Percentiles rank a stretch among this genome's conserved stretches.
Evolutionary conservation across 2,888 invertebrate genomes (phyloP).

Genomic region (Vandiemenella viatica): DNA sequence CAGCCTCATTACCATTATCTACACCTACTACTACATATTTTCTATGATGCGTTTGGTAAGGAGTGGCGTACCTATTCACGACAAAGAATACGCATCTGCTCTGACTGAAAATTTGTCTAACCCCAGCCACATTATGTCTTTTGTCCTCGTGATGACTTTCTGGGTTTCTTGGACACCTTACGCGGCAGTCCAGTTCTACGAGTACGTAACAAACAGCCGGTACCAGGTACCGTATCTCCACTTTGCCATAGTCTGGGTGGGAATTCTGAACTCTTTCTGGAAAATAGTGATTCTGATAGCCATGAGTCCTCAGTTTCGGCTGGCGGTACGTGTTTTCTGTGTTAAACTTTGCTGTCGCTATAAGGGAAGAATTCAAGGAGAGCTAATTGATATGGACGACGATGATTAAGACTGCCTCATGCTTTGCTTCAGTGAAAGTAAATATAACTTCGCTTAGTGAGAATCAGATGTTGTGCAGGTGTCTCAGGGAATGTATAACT

Average conservation of each 20-base stretch:
- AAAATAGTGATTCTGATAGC: constrained; percentile 80
- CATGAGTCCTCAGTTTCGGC: constrained; percentile 81
- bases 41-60: constrained; percentile 73
- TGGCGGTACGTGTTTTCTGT: constrained; percentile 73
- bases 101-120: constrained; percentile 79
- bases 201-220: constrained; percentile 24
- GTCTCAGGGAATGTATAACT: neutral
- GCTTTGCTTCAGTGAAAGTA: too few relatives aligned
- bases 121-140: constrained; percentile 90
- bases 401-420: constrained; percentile 64
- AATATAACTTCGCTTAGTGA: too few relatives aligned
- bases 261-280: constrained; percentile 88
- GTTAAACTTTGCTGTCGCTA: constrained; percentile 77
- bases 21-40: constrained; percentile 90
- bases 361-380: constrained; percentile 67
- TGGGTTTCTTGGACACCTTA: constrained; percentile 91
- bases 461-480: neutral
- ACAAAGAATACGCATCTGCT: constrained; percentile 83
- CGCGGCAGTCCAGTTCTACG: constrained; percentile 66
- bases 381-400: constrained; percentile 70
- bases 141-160: constrained; percentile 77
- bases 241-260: constrained; percentile 88
- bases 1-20: constrained; percentile 81
- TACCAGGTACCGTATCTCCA: constrained; percentile 65
- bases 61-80: constrained; percentile 74